These are phyloP conservation scores for Valencia hispanica DNA, from an alignment of 2,797 vertebrate genomes.

Conservation along the genomic window DNA sequence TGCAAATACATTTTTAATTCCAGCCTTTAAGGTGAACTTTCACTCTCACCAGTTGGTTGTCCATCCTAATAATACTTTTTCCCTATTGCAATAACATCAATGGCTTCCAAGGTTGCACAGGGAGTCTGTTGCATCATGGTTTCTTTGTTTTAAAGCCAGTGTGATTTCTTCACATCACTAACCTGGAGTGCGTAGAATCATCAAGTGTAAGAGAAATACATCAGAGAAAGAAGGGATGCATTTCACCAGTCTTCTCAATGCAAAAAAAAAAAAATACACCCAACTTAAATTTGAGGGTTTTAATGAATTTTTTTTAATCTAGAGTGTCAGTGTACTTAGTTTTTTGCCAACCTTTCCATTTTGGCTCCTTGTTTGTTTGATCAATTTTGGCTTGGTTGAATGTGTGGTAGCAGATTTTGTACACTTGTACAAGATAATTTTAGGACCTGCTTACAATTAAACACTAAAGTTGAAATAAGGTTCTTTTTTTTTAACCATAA, in stretches of 20 bases:
- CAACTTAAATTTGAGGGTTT: not conserved
- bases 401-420: not conserved
- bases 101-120: not conserved
- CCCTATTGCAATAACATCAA: not conserved
- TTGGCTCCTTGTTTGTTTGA: not conserved
- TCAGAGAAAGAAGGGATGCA: too few relatives aligned
- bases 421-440: not conserved
- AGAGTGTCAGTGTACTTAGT: not conserved
- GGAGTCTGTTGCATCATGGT: not conserved
- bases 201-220: not conserved
- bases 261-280: not conserved
- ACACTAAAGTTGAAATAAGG: not conserved
- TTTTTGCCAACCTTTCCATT: not conserved
- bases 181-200: not conserved
- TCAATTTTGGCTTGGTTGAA: not conserved
- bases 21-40: not conserved
- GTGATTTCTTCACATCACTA: conserved; percentile 7
- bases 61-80: not conserved
- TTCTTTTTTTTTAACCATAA: not conserved
- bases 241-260: not conserved
- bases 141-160: not conserved
- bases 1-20: not conserved
- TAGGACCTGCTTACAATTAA: not conserved
- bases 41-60: not conserved
- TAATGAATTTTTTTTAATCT: not conserved